phyloP scores from a whole-genome alignment of 2,888 invertebrate genomes.

The Halocaridina rubra region DNA sequence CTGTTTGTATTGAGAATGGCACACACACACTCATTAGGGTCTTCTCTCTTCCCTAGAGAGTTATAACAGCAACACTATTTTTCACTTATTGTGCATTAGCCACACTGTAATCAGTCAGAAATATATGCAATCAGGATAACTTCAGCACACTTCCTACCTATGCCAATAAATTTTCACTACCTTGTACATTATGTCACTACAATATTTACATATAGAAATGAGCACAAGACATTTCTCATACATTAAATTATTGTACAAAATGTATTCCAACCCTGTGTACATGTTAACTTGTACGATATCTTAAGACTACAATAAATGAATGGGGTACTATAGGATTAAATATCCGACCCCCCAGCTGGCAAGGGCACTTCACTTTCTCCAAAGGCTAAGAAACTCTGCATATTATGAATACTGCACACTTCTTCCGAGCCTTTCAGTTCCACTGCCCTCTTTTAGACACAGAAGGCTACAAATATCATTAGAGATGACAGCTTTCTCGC shows the following conservation, averaged over 20 bases:
- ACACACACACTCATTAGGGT: conserved; percentile 7
- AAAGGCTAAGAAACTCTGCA: conserved; percentile 27
- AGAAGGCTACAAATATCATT: conserved; percentile 52
- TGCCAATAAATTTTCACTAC: conserved; percentile 56
- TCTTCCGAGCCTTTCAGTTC: conserved; percentile 8
- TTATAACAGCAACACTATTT: conserved; percentile 18
- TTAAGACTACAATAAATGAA: conserved; percentile 53
- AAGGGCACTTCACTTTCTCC: conserved; percentile 30
- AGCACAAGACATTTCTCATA: conserved; percentile 57
- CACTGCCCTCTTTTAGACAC: conserved; percentile 30
- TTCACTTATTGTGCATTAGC: conserved; percentile 41
- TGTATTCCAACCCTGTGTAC: conserved; percentile 61
- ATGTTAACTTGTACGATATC: conserved; percentile 59
- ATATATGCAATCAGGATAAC: conserved; percentile 54
- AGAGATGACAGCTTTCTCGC: no score
- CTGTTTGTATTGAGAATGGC: no score
- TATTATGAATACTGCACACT: conserved; percentile 31
- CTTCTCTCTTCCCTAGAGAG: conserved; percentile 42
- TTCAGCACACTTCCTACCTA: conserved; percentile 56
- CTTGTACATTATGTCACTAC: conserved; percentile 58
- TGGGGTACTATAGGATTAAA: conserved; percentile 47
- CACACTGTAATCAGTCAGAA: conserved; percentile 50
- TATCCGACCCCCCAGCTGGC: conserved; percentile 43
- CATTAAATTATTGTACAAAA: conserved; percentile 61
- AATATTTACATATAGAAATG: conserved; percentile 61